Evolutionary conservation across 2,797 vertebrate species (phyloP).

Genomic region (Yasuhikotakia modesta): DNA sequence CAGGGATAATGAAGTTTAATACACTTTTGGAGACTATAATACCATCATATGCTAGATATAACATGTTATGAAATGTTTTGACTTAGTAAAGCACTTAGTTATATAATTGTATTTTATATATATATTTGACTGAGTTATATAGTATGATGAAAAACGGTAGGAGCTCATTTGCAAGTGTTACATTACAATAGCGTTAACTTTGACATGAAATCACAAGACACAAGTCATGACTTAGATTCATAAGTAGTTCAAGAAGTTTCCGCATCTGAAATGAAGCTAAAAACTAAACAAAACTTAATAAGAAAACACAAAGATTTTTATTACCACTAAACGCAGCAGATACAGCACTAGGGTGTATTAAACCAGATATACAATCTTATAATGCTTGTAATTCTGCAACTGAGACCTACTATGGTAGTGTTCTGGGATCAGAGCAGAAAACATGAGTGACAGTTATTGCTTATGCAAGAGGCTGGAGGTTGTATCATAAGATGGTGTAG

Average conservation of each 20-base stretch:
- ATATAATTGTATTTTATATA: too few relatives aligned
- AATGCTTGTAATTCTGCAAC: neutral
- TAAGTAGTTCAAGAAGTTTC: slow-evolving; percentile 4
- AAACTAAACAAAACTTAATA: neutral
- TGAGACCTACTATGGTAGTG: too few relatives aligned
- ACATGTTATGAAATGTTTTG: too few relatives aligned
- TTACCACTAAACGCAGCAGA: too few relatives aligned
- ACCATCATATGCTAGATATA: too few relatives aligned
- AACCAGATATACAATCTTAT: neutral
- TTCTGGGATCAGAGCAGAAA: slow-evolving; percentile 14
- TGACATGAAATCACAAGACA: slow-evolving; percentile 11
- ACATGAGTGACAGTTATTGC: neutral
- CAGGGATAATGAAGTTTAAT: neutral
- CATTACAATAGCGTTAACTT: neutral
- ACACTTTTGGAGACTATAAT: neutral
- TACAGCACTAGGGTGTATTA: neutral
- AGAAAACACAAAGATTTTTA: neutral
- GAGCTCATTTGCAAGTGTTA: neutral
- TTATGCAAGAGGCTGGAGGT: neutral
- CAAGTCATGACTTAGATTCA: slow-evolving; percentile 13
- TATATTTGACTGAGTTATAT: too few relatives aligned
- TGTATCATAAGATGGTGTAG: slow-evolving; percentile 13
- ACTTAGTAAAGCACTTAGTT: too few relatives aligned
- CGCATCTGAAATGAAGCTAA: slow-evolving; percentile 10
- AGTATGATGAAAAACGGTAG: slow-evolving; percentile 2